A percentile compares a stretch with the other conserved stretches of the same genome.
These are phyloP conservation scores for Aphelocoma californica DNA, from an alignment of 2,797 vertebrate genomes.

Conservation along the genomic window DNA sequence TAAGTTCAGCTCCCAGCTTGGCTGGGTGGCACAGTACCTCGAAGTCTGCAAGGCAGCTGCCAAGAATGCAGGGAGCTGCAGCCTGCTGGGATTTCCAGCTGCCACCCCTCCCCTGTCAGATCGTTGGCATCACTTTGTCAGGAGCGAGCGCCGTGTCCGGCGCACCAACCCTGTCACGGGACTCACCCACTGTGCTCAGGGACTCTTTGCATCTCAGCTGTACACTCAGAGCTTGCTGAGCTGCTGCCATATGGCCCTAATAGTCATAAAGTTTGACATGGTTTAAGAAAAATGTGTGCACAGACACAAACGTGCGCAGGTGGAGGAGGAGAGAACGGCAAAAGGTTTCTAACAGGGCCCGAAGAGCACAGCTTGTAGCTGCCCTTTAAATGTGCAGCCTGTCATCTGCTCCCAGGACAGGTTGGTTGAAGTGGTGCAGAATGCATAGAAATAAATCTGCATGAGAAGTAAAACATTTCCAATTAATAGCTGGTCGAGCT, in stretches of 20 bases:
- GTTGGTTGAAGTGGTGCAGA: background rate
- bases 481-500: conserved; percentile 33
- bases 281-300: background rate
- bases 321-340: background rate
- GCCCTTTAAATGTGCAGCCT: background rate
- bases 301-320: background rate
- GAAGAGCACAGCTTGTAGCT: background rate
- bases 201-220: background rate
- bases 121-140: background rate
- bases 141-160: background rate
- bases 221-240: background rate
- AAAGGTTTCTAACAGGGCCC: background rate
- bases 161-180: background rate
- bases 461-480: conserved; percentile 15
- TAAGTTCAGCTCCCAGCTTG: background rate
- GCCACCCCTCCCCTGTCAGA: background rate
- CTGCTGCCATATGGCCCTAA: conserved; percentile 24
- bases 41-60: background rate
- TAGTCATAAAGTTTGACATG: conserved; percentile 10
- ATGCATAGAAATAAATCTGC: conserved; percentile 17
- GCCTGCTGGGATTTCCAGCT: background rate
- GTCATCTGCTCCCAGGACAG: background rate
- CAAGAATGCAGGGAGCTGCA: background rate
- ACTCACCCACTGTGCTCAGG: background rate
- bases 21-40: background rate